A percentile compares a stretch with the other conserved stretches of the same genome.
phyloP scores from a whole-genome alignment of 2,888 invertebrate genomes.

The Pachliopta kotzebuea region DNA sequence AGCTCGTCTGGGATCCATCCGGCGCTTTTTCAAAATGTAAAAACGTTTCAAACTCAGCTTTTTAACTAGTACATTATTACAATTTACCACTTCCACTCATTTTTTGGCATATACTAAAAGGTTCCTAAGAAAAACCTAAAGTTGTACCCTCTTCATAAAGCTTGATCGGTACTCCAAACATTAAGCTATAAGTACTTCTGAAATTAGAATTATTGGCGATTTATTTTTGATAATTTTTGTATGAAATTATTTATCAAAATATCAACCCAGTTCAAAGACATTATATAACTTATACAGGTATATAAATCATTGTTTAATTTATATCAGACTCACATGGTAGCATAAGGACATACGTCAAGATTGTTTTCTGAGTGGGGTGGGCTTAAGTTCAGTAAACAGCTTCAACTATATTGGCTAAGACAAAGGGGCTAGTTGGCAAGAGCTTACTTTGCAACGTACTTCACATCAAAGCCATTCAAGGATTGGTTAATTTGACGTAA shows the following conservation, averaged over 20 bases:
- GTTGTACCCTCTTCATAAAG: too few relatives aligned
- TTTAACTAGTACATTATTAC: too few relatives aligned
- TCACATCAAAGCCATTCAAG: slow-evolving; percentile 15
- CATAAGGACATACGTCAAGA: slow-evolving; percentile 23
- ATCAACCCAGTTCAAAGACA: background rate
- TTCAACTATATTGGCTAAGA: slow-evolving; percentile 23
- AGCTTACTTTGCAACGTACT: slow-evolving; percentile 13
- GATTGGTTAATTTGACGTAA: slow-evolving; percentile 20
- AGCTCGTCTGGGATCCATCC: too few relatives aligned
- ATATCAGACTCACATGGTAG: background rate
- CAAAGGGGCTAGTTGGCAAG: slow-evolving; percentile 21
- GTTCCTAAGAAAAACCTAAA: too few relatives aligned
- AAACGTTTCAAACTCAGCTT: too few relatives aligned
- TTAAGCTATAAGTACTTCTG: background rate
- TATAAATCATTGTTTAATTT: background rate
- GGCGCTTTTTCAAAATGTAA: too few relatives aligned
- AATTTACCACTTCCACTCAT: too few relatives aligned
- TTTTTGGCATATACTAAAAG: too few relatives aligned
- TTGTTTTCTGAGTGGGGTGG: slow-evolving; percentile 18
- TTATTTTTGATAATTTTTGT: too few relatives aligned
- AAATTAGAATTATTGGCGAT: background rate
- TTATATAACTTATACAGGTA: too few relatives aligned
- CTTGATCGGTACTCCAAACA: too few relatives aligned
- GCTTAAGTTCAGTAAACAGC: slow-evolving; percentile 27
- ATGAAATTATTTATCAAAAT: background rate